A percentile compares a stretch with the other conserved stretches of the same genome.
Evolutionary conservation across 2,113 vertebrate species (phyloP).

Genomic region (Alligator mississippiensis): DNA sequence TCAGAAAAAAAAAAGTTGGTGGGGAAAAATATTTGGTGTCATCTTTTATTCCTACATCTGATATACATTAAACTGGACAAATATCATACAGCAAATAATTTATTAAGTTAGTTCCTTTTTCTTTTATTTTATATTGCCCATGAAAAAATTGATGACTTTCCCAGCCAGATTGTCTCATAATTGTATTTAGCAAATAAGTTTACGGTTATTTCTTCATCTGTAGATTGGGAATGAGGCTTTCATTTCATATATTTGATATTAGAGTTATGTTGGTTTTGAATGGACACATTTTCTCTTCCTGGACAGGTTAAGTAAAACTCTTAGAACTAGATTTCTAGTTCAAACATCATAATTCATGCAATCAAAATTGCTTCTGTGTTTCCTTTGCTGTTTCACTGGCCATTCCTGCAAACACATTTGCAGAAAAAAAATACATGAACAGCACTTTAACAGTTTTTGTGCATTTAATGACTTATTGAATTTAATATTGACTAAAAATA

Average conservation of each 20-base stretch:
- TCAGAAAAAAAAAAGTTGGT: not conserved
- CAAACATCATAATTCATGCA: not conserved
- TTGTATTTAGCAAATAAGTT: too few relatives aligned
- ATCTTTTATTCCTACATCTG: too few relatives aligned
- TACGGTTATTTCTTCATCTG: too few relatives aligned
- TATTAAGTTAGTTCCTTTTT: too few relatives aligned
- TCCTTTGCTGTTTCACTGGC: not conserved
- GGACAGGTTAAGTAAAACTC: not conserved
- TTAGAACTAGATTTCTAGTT: not conserved
- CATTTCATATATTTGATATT: not conserved
- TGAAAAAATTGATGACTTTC: too few relatives aligned
- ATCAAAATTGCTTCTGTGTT: not conserved
- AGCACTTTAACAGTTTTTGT: not conserved
- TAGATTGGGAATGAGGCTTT: too few relatives aligned
- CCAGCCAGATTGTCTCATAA: too few relatives aligned
- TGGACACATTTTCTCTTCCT: not conserved
- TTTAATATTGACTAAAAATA: not conserved
- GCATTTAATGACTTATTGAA: not conserved
- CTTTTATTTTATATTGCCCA: too few relatives aligned
- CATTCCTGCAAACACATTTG: not conserved
- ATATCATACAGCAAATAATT: too few relatives aligned
- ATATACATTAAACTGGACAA: too few relatives aligned
- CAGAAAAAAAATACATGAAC: not conserved
- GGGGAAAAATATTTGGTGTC: too few relatives aligned
- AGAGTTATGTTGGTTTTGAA: not conserved